Percentiles rank a stretch among this genome's conserved stretches.
These are phyloP conservation scores for Entomobrya proxima DNA, from an alignment of 2,888 invertebrate genomes.

Conservation along the genomic window DNA sequence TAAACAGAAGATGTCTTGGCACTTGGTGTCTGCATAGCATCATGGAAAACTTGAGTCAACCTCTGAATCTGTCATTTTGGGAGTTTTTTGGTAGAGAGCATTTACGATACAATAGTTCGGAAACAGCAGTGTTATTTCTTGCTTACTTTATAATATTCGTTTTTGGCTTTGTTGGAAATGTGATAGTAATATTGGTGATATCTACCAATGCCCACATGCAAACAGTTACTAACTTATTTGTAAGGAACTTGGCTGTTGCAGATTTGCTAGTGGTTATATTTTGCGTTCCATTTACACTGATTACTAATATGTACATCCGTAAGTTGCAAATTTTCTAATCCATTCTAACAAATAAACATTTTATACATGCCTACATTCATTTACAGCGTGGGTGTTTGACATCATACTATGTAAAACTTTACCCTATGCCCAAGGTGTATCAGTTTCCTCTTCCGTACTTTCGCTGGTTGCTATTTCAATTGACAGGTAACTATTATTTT, in stretches of 20 bases:
- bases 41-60: too few species aligned
- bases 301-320: not conserved
- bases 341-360: too few species aligned
- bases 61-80: too few species aligned
- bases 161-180: not conserved
- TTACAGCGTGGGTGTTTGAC: too few species aligned
- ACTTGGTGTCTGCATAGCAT: too few species aligned
- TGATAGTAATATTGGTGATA: conserved; percentile 4
- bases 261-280: not conserved
- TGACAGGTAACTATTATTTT: too few species aligned
- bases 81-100: not conserved
- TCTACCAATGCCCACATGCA: not conserved
- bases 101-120: not conserved
- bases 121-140: not conserved
- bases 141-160: not conserved
- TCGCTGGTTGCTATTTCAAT: too few species aligned
- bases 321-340: not conserved
- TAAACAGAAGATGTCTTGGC: too few species aligned
- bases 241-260: not conserved
- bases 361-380: too few species aligned
- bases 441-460: too few species aligned
- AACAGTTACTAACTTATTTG: not conserved
- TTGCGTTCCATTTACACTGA: not conserved
- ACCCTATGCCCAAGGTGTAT: too few species aligned
- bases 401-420: too few species aligned